phyloP scores from a whole-genome alignment of 2,888 invertebrate genomes.

The Dasysyrphus albostriatus region DNA sequence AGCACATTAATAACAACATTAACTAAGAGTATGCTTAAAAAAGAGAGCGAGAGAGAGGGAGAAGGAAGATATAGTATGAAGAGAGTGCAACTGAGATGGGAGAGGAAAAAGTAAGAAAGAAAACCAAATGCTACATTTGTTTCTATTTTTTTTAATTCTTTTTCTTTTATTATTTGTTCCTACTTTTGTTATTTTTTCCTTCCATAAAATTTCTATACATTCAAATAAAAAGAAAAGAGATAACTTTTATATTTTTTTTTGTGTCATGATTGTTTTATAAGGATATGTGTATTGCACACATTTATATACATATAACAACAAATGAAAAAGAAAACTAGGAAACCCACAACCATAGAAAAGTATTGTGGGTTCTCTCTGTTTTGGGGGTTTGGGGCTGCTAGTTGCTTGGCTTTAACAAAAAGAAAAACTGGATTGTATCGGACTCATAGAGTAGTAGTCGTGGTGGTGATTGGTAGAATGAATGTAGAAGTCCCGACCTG shows the following conservation, averaged over 20 bases:
- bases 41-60: not conserved
- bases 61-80: not conserved
- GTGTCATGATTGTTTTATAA: constrained; percentile 12
- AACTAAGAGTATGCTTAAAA: constrained; percentile 15
- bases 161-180: constrained; percentile 16
- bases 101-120: constrained; percentile 1
- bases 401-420: constrained; percentile 25
- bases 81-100: not conserved
- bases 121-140: constrained; percentile 37
- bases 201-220: not conserved
- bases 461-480: constrained; percentile 1
- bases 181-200: constrained; percentile 20
- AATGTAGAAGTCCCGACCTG: not conserved
- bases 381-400: too few relatives aligned
- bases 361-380: not conserved
- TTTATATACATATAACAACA: not conserved
- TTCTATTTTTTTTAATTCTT: constrained; percentile 17
- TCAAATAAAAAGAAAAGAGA: not conserved
- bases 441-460: constrained; percentile 13
- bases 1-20: constrained; percentile 16
- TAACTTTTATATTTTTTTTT: not conserved
- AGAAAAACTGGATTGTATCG: constrained; percentile 61
- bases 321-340: not conserved
- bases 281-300: constrained; percentile 6
- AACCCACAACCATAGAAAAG: constrained; percentile 1